phyloP scores from a whole-genome alignment of 2,113 vertebrate species.

The Gambusia affinis region DNA sequence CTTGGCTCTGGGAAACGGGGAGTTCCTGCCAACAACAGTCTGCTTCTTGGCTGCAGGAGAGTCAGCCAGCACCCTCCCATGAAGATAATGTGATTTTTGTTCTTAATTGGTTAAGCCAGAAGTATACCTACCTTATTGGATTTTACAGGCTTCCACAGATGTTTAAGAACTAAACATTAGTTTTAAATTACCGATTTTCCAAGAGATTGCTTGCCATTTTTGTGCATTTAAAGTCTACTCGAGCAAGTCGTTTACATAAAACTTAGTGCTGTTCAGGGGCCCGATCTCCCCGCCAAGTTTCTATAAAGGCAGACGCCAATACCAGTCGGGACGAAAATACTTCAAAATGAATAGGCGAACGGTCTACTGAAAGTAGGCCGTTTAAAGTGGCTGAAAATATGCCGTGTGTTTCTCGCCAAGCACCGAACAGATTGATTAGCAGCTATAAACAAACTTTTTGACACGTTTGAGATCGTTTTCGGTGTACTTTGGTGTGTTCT shows the following conservation, averaged over 20 bases:
- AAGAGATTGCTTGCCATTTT: not conserved
- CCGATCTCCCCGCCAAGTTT: not conserved
- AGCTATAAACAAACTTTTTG: not conserved
- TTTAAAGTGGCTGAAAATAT: not conserved
- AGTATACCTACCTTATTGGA: not conserved
- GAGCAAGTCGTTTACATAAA: not conserved
- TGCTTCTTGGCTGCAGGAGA: slow-evolving; percentile 51
- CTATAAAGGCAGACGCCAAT: not conserved
- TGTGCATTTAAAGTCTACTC: not conserved
- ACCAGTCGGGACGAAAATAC: not conserved
- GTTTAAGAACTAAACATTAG: slow-evolving; percentile 10
- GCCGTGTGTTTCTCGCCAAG: not conserved
- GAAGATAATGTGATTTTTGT: slow-evolving; percentile 41
- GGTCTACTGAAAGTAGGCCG: not conserved
- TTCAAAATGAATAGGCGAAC: not conserved
- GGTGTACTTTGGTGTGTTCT: not conserved
- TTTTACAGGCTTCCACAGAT: slow-evolving; percentile 26
- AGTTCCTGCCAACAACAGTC: slow-evolving; percentile 50
- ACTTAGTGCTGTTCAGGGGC: not conserved
- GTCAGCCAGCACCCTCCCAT: slow-evolving; percentile 28
- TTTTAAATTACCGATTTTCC: slow-evolving; percentile 9
- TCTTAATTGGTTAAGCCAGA: slow-evolving; percentile 8
- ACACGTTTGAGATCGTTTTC: not conserved
- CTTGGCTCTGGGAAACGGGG: slow-evolving; percentile 36
- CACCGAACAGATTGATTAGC: not conserved